Base-by-base conservation (phyloP, 2,888 invertebrate species). In the Mesochorus sp. region DNA sequence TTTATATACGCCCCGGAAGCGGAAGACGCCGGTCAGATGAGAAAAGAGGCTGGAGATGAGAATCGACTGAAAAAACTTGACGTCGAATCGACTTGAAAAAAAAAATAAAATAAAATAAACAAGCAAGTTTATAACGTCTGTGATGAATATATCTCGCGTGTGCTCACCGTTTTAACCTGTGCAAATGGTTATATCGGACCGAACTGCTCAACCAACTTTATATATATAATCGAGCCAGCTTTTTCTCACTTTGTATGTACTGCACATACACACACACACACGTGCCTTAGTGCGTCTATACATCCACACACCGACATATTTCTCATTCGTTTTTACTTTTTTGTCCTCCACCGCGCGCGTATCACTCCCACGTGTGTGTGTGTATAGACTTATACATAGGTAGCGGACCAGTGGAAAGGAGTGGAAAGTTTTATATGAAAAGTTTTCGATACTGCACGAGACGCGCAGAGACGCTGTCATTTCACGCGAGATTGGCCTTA, bases 371-470 rank as follows among this genome's bases (percentile, higher is more conserved):
- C n/a, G 66, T 51, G 66, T 66, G 44, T 37, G 34, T 34, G 8
- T 34, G 10, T 34, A 8, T 34, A 2, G 4, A 2, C 1, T 34
- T 8, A 10, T 34, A 37, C 49, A 3, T 28, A 28, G 0, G 49
- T 37, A 19, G 31, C 24, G 49, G 26, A 53, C 8, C 2, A 37
- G 39, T n/a, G 49, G 47, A 49, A 64, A 24, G 37, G 62, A 73
- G 68, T 62, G 59, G 72, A 67, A 68, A 78, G 68, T 78, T 78
- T 73, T 73, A 64, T 73, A 57, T 42, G 77, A 68, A 73, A 78
- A 78, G 49, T 78, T 78, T 57, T 64, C 64, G 57, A 78, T 78
- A 73, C 73, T 55, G 49, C 39, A 39, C 21, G 24, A 49, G 49
- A 37, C 59, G 26, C 14, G 24, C 28, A 14, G 24, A 37, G 49